Evolutionary conservation across 2,113 vertebrate genomes (phyloP).

Genomic region (cat (Felis catus)): DNA sequence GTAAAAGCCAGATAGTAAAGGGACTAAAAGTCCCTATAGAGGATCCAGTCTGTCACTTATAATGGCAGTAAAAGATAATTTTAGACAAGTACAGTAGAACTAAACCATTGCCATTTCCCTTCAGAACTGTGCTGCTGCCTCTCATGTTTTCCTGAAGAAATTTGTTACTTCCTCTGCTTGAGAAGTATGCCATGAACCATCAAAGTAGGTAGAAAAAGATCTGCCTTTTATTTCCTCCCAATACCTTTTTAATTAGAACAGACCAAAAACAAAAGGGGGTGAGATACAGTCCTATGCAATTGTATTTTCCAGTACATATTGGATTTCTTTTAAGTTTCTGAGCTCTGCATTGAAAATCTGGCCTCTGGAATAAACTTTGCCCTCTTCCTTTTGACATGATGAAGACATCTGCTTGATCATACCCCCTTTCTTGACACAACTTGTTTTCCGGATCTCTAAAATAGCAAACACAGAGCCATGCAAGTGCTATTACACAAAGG

Average conservation of each 20-base stretch:
- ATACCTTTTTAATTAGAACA: slow-evolving; percentile 62
- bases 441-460: slow-evolving; percentile 73
- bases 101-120: slow-evolving; percentile 76
- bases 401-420: slow-evolving; percentile 78
- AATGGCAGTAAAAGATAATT: slow-evolving; percentile 83
- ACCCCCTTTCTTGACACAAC: slow-evolving; percentile 67
- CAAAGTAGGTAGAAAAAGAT: slow-evolving; percentile 69
- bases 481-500: slow-evolving; percentile 67
- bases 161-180: slow-evolving; percentile 57
- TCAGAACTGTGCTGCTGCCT: slow-evolving; percentile 52
- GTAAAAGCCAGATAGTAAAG: slow-evolving; percentile 80
- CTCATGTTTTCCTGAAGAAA: slow-evolving; percentile 60
- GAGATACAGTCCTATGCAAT: slow-evolving; percentile 58
- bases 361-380: slow-evolving; percentile 72
- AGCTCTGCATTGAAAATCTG: slow-evolving; percentile 63
- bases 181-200: slow-evolving; percentile 68
- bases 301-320: slow-evolving; percentile 61
- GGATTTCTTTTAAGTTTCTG: slow-evolving; percentile 72
- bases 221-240: not conserved
- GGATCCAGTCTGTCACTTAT: slow-evolving; percentile 75
- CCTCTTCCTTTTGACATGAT: slow-evolving; percentile 65
- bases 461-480: slow-evolving; percentile 39
- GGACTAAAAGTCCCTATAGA: slow-evolving; percentile 79
- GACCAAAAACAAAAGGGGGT: slow-evolving; percentile 44
- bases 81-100: slow-evolving; percentile 71